Evolutionary conservation across 2,888 invertebrate genomes (phyloP), one percentile per base, ranked within the genome.

Genomic region (Bellardia bayeri): DNA sequence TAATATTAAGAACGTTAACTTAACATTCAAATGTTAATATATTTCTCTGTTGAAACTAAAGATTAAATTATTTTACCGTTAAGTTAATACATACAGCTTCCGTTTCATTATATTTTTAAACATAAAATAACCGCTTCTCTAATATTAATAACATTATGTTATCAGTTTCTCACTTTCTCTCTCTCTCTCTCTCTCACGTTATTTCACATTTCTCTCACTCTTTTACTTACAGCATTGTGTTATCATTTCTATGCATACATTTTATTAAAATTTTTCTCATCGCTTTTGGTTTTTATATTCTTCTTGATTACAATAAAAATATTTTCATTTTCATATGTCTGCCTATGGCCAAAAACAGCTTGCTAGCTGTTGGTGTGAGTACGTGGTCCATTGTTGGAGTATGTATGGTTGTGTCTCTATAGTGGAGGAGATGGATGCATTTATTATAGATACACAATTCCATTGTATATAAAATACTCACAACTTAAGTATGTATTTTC

Each of bases 321-420:
- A 45, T 69, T 69, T 58, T 69, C 30, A 76, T 66, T 66, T 66
- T 56, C 30, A 66, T 79, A 51, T 58, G 45, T 61, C 58, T 61
- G 61, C 69, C 37, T 37, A 33, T 37, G 58, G 61, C 79, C 45
- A 58, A 61, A 69, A 79, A 11, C 37, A 13, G 49, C 14, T 42
- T 64, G 6, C 5, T 40, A 6, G 23, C 23, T 33, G 40, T 75
- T 61, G 64, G 54, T 56, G 42, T 68, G 78, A 78, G 56, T 16
- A 14, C 4, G 40, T 64, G 45, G 33, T 13, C 63, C 63, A 63
- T 63, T 63, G 61, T 33, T 58, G 5, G 58, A n/a, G 16, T 3
- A 5, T 54, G 16, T 0, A 40, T 9, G 9, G 16, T 23, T 8
- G 54, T 23, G 11, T 37, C 11, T 45, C 4, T 58, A 4, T 30